These are phyloP conservation scores for Piprites chloris DNA, from an alignment of 2,113 vertebrate species.

Conservation along the genomic window DNA sequence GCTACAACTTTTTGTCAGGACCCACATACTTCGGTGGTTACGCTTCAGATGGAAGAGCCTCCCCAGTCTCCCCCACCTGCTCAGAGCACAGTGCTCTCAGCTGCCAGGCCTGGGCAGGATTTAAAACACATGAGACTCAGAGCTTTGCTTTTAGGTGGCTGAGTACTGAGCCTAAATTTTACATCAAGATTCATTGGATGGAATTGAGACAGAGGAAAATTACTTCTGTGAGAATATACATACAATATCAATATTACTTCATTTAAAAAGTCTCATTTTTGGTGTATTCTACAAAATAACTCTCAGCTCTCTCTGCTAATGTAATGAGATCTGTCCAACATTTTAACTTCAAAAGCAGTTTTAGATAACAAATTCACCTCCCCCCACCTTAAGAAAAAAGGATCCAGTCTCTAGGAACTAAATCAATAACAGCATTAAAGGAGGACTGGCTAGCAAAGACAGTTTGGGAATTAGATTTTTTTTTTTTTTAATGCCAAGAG, in stretches of 20 bases:
- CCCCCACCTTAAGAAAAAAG: not conserved
- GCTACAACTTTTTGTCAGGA: not conserved
- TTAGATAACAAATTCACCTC: not conserved
- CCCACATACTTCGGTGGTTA: not conserved
- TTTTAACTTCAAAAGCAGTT: not conserved
- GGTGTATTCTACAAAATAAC: not conserved
- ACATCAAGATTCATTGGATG: not conserved
- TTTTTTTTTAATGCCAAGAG: not conserved
- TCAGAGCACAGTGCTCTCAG: not conserved
- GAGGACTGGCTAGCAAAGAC: not conserved
- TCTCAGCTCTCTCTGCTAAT: not conserved
- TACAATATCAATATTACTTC: not conserved
- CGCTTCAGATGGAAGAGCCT: not conserved
- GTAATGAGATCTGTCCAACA: not conserved
- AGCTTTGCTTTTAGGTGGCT: not conserved
- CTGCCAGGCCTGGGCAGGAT: not conserved
- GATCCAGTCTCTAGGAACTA: not conserved
- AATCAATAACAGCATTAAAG: not conserved
- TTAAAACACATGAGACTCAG: not conserved
- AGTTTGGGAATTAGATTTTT: not conserved
- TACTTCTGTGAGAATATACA: not conserved
- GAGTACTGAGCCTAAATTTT: not conserved
- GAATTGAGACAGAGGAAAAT: not conserved
- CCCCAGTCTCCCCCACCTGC: too few relatives aligned
- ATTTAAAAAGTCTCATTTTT: not conserved